phyloP scores from a whole-genome alignment of 2,113 vertebrate genomes.

The Mesoclemmys tuberculata region DNA sequence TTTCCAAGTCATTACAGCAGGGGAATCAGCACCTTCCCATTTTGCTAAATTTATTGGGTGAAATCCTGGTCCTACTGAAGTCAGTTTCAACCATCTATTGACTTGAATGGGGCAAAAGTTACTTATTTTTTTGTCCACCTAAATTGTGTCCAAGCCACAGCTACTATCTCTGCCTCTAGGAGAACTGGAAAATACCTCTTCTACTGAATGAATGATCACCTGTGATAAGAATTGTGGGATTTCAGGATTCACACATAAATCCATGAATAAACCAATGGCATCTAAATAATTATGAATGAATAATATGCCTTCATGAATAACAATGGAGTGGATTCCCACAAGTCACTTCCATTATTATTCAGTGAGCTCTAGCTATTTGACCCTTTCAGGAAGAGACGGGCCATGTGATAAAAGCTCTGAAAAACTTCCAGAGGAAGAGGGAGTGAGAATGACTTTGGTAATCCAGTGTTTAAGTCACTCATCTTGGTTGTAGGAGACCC shows the following conservation, averaged over 20 bases:
- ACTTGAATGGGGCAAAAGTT: neutral
- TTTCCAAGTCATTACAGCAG: neutral
- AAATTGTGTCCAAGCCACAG: neutral
- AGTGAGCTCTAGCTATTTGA: neutral
- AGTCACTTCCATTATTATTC: neutral
- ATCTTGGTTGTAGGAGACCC: neutral
- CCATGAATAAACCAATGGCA: neutral
- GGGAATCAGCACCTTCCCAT: neutral
- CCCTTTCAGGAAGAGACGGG: neutral
- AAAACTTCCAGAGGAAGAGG: neutral
- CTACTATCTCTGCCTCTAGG: neutral
- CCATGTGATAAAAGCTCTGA: neutral
- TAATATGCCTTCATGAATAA: neutral
- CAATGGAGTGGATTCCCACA: neutral
- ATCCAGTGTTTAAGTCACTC: neutral
- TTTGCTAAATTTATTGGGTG: fast-evolving
- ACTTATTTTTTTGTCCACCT: neutral
- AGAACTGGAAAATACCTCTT: neutral
- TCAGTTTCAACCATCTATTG: neutral
- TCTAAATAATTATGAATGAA: neutral
- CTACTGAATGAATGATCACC: neutral
- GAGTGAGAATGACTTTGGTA: neutral
- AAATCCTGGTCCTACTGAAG: fast-evolving
- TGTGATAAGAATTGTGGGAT: neutral
- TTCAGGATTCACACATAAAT: neutral